Evolutionary conservation across 2,797 vertebrate genomes (phyloP).

Genomic region (Esox lucius): DNA sequence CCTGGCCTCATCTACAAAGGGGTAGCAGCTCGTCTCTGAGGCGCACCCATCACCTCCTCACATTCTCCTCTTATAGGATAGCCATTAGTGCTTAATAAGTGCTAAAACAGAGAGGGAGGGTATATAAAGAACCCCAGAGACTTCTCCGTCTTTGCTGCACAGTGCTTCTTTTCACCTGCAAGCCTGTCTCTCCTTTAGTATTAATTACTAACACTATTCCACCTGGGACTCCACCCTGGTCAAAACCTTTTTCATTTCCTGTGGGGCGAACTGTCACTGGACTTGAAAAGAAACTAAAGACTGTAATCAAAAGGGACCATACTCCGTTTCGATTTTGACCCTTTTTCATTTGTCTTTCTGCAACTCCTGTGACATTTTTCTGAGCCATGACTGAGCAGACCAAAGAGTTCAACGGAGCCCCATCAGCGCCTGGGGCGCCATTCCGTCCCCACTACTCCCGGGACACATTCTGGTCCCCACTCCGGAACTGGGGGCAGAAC

Average conservation of each 20-base stretch:
- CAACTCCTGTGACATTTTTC: constrained; percentile 13
- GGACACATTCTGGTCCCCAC: constrained; percentile 49
- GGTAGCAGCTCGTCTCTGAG: constrained; percentile 45
- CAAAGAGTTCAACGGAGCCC: constrained; percentile 37
- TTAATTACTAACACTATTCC: constrained; percentile 21
- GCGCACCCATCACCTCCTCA: constrained; percentile 61
- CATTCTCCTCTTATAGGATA: constrained; percentile 59
- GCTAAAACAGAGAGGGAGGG: constrained; percentile 51
- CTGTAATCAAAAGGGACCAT: background rate
- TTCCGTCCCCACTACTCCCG: constrained; percentile 37
- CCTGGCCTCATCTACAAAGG: constrained; percentile 41
- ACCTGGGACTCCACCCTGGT: constrained; percentile 26
- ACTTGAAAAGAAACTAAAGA: background rate
- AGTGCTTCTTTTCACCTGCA: constrained; percentile 18
- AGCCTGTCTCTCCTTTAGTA: constrained; percentile 11
- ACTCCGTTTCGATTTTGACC: no score
- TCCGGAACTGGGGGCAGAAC: constrained; percentile 58
- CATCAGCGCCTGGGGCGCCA: constrained; percentile 1
- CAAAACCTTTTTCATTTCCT: constrained; percentile 32
- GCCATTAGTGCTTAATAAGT: constrained; percentile 63
- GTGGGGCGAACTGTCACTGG: constrained; percentile 2
- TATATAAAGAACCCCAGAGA: constrained; percentile 68
- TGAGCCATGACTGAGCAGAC: constrained; percentile 42
- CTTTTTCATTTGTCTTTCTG: background rate
- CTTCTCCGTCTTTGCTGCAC: constrained; percentile 29